phyloP scores from a whole-genome alignment of 2,888 invertebrate species.

The Neoascia interrupta region DNA sequence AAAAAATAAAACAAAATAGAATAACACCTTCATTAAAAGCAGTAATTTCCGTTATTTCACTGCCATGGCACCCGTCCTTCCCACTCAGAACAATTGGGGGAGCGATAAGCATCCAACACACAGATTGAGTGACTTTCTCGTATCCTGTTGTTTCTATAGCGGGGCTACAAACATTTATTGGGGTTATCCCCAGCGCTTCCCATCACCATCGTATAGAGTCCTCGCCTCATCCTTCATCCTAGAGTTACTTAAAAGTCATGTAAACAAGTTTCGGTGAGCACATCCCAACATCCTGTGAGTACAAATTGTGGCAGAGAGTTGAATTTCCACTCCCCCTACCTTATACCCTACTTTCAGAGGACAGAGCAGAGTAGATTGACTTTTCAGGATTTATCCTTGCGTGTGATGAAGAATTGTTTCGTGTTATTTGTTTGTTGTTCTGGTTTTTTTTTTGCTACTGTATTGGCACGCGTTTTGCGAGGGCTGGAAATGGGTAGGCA shows the following conservation, averaged over 20 bases:
- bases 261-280: constrained; percentile 64
- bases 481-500: no score
- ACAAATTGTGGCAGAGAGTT: constrained; percentile 55
- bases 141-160: constrained; percentile 30
- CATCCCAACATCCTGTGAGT: constrained; percentile 32
- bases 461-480: no score
- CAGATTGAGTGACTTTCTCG: constrained; percentile 58
- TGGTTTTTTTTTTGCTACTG: constrained; percentile 4
- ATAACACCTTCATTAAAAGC: constrained; percentile 54
- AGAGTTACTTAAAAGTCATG: constrained; percentile 58
- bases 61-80: not conserved
- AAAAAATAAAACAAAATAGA: constrained; percentile 36
- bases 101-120: constrained; percentile 49
- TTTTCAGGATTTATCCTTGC: constrained; percentile 49
- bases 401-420: constrained; percentile 64
- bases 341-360: no score
- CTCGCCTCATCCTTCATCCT: not conserved
- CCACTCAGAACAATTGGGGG: constrained; percentile 17
- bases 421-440: constrained; percentile 45
- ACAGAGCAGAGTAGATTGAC: constrained; percentile 48
- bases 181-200: not conserved
- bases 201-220: no score
- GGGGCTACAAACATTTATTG: no score
- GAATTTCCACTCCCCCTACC: constrained; percentile 41
- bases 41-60: constrained; percentile 60